Evolutionary conservation across 2,888 invertebrate species (phyloP).

Genomic region (Agonopterix arenella): DNA sequence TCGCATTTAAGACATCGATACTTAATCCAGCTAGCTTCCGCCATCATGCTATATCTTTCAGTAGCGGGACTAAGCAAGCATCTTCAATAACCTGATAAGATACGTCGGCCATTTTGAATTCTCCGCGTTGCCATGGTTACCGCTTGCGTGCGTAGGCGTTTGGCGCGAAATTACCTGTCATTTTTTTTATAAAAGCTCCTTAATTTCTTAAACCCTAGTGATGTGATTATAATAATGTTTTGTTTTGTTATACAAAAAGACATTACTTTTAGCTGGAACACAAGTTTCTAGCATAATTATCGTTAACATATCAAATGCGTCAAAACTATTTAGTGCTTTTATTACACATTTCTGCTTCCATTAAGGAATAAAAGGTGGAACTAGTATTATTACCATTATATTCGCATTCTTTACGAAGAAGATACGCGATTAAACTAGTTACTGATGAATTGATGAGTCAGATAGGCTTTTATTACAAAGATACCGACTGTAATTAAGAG

Average conservation of each 20-base stretch:
- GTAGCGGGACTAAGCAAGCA: constrained; percentile 21
- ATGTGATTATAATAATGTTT: not conserved
- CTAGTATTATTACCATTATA: too few species aligned
- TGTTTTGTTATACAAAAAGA: too few species aligned
- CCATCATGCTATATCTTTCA: constrained; percentile 14
- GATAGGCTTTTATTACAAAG: not conserved
- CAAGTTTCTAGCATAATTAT: too few species aligned
- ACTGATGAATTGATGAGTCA: not conserved
- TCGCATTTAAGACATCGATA: not conserved
- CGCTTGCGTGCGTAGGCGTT: constrained; percentile 45
- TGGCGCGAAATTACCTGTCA: constrained; percentile 7
- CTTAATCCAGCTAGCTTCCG: constrained; percentile 2
- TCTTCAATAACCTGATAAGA: constrained; percentile 49
- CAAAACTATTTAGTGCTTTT: too few species aligned
- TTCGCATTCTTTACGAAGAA: too few species aligned
- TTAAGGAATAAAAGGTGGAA: too few species aligned
- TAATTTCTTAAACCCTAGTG: not conserved
- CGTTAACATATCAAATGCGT: too few species aligned
- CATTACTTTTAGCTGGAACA: too few species aligned
- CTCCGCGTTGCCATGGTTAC: constrained; percentile 52
- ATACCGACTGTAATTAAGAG: too few species aligned
- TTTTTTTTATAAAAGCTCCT: not conserved
- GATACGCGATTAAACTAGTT: too few species aligned
- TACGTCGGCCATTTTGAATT: constrained; percentile 57
- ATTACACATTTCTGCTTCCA: too few species aligned